Base-by-base conservation (phyloP, 2,888 invertebrate species). In the Candidula unifasciata region DNA sequence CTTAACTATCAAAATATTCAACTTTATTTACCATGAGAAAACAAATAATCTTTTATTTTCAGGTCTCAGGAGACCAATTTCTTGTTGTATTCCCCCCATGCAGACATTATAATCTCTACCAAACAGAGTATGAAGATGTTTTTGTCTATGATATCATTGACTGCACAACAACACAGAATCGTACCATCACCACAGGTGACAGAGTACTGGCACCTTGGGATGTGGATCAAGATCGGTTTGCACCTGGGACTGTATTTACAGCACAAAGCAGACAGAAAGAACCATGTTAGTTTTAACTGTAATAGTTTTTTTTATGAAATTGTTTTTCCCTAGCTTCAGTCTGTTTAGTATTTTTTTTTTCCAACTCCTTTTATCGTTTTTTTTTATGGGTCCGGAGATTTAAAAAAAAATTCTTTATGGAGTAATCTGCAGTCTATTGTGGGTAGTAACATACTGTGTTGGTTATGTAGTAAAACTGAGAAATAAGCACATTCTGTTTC, bases 71-170 rank as follows among this genome's bases (percentile, higher is more conserved):
- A 16, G 91, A 92, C 86, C 92, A 93, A 71, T 93, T 93, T 84
- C 88, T 93, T 86, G 89, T 93, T 0, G 92, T 91, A 68, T 93
- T 93, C 88, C 92, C 92, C 35, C 93, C 93, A 3, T 91, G 91
- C 85, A 91, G 92, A 76, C 91, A 92, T 87, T 92, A 93, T 5
- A 90, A 90, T 78, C 93, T 89, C 86, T 89, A 86, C n/a, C 92
- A 93, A 30, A 92, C 92, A 0, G 87, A 88, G 0, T 93, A 93
- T 86, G 93, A 93, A 87, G 93, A 93, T 87, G 93, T 93, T 0
- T 90, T 88, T 84, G 90, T 93, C 8, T 90, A 89, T 88, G 93
- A 93, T 88, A 93, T 93, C 78, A 90, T 93, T 13, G 92, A 92
- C 74, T 89, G 89, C 76, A 88, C 88, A 10, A 93, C 93, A 88